Evolutionary conservation across 1,140 invertebrate genomes (phyloP), one percentile per base, ranked within the genome.

Genomic region (Elymnias hypermnestra): DNA sequence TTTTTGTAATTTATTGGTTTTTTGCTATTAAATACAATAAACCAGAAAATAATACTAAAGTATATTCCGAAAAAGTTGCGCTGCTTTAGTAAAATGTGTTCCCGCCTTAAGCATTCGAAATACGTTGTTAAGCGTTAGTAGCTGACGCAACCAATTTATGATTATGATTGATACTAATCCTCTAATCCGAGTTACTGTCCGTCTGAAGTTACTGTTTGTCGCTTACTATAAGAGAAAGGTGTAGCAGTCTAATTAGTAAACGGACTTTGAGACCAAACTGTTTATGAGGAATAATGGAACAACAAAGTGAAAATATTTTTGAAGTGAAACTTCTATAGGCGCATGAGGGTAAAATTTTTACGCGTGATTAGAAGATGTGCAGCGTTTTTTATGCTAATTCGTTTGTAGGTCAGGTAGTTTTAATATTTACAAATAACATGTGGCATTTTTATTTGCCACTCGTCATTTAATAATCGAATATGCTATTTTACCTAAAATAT

Each of bases 151-250:
- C 59, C 67, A 72, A 69, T 67, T 69, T 76, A 58, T 67, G 63
- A 33, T 39, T 51, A 50, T 74, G 75, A 79, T 79, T 79, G 75
- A 79, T 77, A 71, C 47, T 79, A 77, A 79, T 72, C 75, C 71
- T 28, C 46, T 75, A 70, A 79, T 72, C 67, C 60, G 58, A 21
- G 48, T 36, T 41, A 46, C 58, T 58, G 64, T 72, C 54, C 51
- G 62, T 58, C 51, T 31, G 21, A 47, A 57, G 49, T 26, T 17
- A 57, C 52, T 61, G 41, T 35, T 53, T 57, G 39, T 51, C 44
- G 35, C 41, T 49, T 54, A 72, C 50, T 57, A 59, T 60, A 36
- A 46, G 58, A 54, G 56, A 63, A 63, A 56, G 53, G 19, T 44
- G 31, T 25, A 28, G 23, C 38, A 28, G 21, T 12, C 29, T 42